Percentiles rank a stretch among this genome's conserved stretches.
Evolutionary conservation across 2,888 invertebrate genomes (phyloP).

Genomic region (Cacoxenus indagator): DNA sequence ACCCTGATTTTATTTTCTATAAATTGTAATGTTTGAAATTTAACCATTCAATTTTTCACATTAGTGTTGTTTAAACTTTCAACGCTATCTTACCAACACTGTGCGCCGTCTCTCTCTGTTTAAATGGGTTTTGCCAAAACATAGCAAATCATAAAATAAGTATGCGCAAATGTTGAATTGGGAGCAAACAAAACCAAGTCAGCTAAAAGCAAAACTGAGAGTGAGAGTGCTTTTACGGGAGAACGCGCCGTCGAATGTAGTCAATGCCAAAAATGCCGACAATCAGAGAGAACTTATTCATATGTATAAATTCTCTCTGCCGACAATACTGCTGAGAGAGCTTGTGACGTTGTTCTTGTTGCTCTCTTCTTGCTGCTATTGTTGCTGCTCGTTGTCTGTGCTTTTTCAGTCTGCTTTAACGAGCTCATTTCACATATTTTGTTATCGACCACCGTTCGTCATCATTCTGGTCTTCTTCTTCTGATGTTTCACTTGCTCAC

Average conservation of each 20-base stretch:
- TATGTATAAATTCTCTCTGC: too few species aligned
- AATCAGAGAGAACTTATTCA: background rate
- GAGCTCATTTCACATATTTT: conserved; percentile 43
- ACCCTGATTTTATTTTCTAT: too few species aligned
- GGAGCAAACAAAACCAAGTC: background rate
- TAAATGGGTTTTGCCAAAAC: background rate
- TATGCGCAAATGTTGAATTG: background rate
- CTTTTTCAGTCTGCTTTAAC: conserved; percentile 38
- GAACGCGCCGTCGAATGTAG: background rate
- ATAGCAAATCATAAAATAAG: background rate
- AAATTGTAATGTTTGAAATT: too few species aligned
- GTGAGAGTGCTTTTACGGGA: conserved; percentile 5
- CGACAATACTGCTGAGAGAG: background rate
- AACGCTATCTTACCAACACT: background rate
- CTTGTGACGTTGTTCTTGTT: conserved; percentile 14
- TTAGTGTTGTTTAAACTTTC: too few species aligned
- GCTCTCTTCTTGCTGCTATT: conserved; percentile 25
- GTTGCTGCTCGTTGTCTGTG: conserved; percentile 34
- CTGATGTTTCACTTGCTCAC: background rate
- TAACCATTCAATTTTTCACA: too few species aligned
- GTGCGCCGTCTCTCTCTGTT: background rate
- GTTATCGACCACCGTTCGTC: conserved; percentile 44
- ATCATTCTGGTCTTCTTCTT: conserved; percentile 1
- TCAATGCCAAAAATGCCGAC: background rate
- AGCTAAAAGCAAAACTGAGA: background rate